A percentile compares a stretch with the other conserved stretches of the same genome.
These are phyloP conservation scores for Zaprionus gabonicus DNA, from an alignment of 1,140 invertebrate species.

Conservation along the genomic window DNA sequence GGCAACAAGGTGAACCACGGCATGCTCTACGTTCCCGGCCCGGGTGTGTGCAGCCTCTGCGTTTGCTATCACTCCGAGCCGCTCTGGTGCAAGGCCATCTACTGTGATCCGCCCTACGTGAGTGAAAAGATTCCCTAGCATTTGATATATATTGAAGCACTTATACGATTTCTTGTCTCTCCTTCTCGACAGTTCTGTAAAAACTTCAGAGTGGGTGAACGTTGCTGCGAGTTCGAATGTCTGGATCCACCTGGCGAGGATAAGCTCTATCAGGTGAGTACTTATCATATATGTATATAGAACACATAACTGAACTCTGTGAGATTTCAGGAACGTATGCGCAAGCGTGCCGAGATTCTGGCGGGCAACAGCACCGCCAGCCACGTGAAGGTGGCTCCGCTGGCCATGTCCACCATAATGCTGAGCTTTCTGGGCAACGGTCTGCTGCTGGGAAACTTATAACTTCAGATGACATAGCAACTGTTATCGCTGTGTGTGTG, in stretches of 20 bases:
- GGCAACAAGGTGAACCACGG: slow-evolving; percentile 91
- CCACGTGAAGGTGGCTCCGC: slow-evolving; percentile 59
- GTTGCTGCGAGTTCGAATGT: slow-evolving; percentile 91
- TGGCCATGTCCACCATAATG: slow-evolving; percentile 80
- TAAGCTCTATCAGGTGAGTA: slow-evolving; percentile 85
- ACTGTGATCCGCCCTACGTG: slow-evolving; percentile 93
- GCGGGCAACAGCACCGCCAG: slow-evolving; percentile 86
- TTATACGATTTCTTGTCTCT: neutral
- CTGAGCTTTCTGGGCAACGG: slow-evolving; percentile 76
- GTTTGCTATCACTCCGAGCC: slow-evolving; percentile 93
- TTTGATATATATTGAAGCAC: neutral
- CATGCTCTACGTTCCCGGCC: slow-evolving; percentile 92
- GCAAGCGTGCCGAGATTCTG: slow-evolving; percentile 86
- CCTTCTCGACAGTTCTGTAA: slow-evolving; percentile 88
- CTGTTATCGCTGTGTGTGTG: slow-evolving; percentile 9
- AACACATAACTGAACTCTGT: too few relatives aligned
- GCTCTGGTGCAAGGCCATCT: slow-evolving; percentile 94
- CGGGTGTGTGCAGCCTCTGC: slow-evolving; percentile 93
- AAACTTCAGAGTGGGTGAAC: slow-evolving; percentile 90
- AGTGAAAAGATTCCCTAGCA: slow-evolving; percentile 72
- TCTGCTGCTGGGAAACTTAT: slow-evolving; percentile 73
- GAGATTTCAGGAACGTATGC: slow-evolving; percentile 84
- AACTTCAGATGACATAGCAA: slow-evolving; percentile 72
- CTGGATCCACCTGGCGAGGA: slow-evolving; percentile 89
- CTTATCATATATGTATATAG: neutral